Evolutionary conservation across 1,140 invertebrate genomes (phyloP).

Genomic region (Rhysida immarginata): DNA sequence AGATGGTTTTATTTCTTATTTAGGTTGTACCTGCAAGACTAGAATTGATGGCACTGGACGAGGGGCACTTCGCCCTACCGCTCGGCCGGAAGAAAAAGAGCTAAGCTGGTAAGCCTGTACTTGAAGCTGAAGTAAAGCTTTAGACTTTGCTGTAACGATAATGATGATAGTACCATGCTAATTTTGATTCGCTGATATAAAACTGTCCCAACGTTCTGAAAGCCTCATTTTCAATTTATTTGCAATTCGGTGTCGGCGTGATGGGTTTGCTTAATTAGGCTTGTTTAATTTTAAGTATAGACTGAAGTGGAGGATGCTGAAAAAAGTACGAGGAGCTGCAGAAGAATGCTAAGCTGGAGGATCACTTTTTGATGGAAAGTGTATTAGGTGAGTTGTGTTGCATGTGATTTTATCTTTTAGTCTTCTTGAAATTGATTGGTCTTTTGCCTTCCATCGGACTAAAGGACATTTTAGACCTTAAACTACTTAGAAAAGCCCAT

Average conservation of each 20-base stretch:
- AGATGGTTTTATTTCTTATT: constrained; percentile 20
- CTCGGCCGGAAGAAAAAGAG: constrained; percentile 90
- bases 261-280: too few relatives aligned
- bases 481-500: neutral
- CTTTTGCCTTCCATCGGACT: too few relatives aligned
- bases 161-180: too few relatives aligned
- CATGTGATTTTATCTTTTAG: neutral
- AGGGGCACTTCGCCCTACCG: constrained; percentile 85
- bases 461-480: neutral
- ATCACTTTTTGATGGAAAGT: constrained; percentile 91
- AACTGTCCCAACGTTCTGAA: too few relatives aligned
- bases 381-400: constrained; percentile 54
- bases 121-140: neutral
- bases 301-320: constrained; percentile 83
- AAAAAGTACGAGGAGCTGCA: constrained; percentile 88
- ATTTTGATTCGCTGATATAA: too few relatives aligned
- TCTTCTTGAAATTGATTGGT: neutral
- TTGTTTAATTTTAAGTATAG: too few relatives aligned
- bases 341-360: constrained; percentile 84
- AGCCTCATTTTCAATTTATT: too few relatives aligned
- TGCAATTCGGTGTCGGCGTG: too few relatives aligned
- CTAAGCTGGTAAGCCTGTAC: constrained; percentile 54
- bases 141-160: too few relatives aligned
- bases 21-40: constrained; percentile 72
- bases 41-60: constrained; percentile 99